Evolutionary conservation across 2,113 vertebrate species (phyloP).

Genomic region (Lamprotornis superbus): DNA sequence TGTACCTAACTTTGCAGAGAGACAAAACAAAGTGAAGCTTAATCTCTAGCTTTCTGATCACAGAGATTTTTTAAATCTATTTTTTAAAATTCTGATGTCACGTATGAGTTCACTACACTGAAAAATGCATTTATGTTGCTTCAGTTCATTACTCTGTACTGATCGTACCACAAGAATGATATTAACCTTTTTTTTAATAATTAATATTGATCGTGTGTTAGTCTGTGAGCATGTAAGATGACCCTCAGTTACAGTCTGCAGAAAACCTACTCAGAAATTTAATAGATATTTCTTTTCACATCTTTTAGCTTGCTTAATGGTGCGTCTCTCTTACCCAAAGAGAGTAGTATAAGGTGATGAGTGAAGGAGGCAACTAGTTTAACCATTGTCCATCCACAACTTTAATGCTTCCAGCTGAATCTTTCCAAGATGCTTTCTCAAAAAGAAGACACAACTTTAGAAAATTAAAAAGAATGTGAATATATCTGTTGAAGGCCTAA

Average conservation of each 20-base stretch:
- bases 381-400: not conserved
- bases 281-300: not conserved
- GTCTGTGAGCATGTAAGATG: not conserved
- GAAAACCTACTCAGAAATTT: constrained; percentile 16
- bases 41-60: not conserved
- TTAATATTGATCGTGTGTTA: constrained; percentile 4
- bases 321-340: not conserved
- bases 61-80: not conserved
- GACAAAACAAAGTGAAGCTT: not conserved
- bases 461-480: not conserved
- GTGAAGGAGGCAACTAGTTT: not conserved
- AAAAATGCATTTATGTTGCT: not conserved
- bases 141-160: not conserved
- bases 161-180: not conserved
- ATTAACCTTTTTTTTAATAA: not conserved
- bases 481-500: not conserved
- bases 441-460: not conserved
- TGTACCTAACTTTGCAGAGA: not conserved
- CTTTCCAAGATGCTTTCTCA: not conserved
- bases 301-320: not conserved
- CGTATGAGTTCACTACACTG: not conserved
- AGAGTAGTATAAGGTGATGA: no score
- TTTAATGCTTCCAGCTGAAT: not conserved
- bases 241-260: not conserved
- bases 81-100: not conserved